A percentile compares a stretch with the other conserved stretches of the same genome.
Conservation (phyloP, 2,113 vertebrate species). For the Pitta sordida region DNA sequence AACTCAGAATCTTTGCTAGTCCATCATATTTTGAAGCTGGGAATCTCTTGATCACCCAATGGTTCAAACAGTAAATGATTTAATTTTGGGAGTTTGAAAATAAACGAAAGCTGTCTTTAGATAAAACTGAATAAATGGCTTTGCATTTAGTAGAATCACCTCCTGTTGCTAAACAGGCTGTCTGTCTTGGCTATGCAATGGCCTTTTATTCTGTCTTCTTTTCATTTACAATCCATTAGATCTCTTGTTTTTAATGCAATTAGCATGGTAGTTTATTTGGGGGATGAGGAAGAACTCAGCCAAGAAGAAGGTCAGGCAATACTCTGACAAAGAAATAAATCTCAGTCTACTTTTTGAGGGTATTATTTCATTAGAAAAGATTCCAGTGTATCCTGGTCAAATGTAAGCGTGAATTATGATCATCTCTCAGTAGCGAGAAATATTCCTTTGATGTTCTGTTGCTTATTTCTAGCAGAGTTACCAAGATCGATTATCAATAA, state of each 20-base stretch:
- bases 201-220: neutral
- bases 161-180: neutral
- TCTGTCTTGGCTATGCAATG: neutral
- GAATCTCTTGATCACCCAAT: neutral
- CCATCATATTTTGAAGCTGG: neutral
- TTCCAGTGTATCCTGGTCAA: neutral
- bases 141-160: neutral
- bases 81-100: neutral
- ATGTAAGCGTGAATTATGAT: neutral
- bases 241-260: neutral
- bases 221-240: neutral
- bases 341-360: neutral
- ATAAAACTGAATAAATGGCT: neutral
- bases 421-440: neutral
- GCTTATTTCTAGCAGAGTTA: neutral
- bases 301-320: neutral
- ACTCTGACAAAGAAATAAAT: neutral
- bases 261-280: neutral
- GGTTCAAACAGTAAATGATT: neutral
- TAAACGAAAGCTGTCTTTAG: neutral
- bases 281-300: neutral
- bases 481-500: neutral
- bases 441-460: neutral
- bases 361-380: conserved; percentile 4
- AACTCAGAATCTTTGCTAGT: neutral